A percentile compares a stretch with the other conserved stretches of the same genome.
These are phyloP conservation scores for Phocoena sinus DNA, from an alignment of 2,113 vertebrate species.

Conservation along the genomic window DNA sequence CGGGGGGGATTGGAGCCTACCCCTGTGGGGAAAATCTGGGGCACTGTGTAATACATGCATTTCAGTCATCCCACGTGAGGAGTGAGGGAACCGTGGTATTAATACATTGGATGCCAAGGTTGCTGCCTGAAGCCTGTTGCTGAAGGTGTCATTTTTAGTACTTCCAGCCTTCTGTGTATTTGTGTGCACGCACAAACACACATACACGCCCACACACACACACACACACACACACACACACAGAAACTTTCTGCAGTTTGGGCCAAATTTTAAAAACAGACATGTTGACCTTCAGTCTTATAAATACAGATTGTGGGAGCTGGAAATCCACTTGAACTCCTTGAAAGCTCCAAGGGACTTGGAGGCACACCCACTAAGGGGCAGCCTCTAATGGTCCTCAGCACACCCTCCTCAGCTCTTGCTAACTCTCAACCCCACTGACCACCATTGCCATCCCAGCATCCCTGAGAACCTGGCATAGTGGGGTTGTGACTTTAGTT, in stretches of 20 bases:
- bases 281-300: not conserved
- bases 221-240: not conserved
- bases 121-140: not conserved
- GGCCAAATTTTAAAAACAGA: not conserved
- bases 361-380: not conserved
- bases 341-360: not conserved
- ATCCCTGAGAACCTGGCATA: not conserved
- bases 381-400: not conserved
- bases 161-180: not conserved
- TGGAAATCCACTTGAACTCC: not conserved
- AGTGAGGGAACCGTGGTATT: not conserved
- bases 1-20: not conserved
- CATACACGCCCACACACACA: not conserved
- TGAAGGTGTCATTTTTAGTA: not conserved
- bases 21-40: not conserved
- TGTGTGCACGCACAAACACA: fast-evolving
- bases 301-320: not conserved
- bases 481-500: not conserved
- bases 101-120: not conserved
- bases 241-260: not conserved
- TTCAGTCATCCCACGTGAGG: not conserved
- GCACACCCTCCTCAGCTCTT: not conserved
- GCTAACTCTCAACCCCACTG: fast-evolving
- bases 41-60: fast-evolving
- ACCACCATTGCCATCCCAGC: no score